Percentiles rank a stretch among this genome's conserved stretches.
Conservation (phyloP, 2,113 vertebrate species). For the Motacilla alba region DNA sequence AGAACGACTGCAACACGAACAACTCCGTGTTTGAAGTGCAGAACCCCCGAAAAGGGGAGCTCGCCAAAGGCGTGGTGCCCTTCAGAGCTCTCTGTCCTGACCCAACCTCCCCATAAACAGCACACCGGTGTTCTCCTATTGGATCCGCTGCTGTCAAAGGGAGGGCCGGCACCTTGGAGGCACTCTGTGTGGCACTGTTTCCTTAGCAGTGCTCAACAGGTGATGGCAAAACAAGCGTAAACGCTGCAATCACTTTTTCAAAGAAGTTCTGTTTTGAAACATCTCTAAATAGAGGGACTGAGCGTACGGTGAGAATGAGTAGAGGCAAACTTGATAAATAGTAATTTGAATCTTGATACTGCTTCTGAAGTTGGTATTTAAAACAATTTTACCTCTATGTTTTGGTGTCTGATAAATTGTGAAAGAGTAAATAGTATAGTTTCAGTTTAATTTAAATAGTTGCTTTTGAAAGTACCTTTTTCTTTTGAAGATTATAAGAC, state of each 20-base stretch:
- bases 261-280: neutral
- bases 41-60: fast-evolving
- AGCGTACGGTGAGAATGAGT: neutral
- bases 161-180: fast-evolving
- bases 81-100: neutral
- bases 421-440: neutral
- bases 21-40: fast-evolving
- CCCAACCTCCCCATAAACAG: neutral
- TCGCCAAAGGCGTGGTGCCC: neutral
- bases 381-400: neutral
- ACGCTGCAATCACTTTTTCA: neutral
- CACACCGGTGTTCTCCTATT: fast-evolving
- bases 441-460: neutral
- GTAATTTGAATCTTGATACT: neutral
- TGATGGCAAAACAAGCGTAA: neutral
- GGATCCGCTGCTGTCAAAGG: neutral
- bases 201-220: neutral
- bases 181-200: neutral
- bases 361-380: neutral
- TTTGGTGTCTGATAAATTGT: neutral
- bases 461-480: neutral
- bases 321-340: neutral
- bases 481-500: neutral
- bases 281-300: neutral
- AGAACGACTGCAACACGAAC: neutral